A percentile compares a stretch with the other conserved stretches of the same genome.
These are phyloP conservation scores for Gobio occitaniae DNA, from an alignment of 2,797 vertebrate species.

Conservation along the genomic window DNA sequence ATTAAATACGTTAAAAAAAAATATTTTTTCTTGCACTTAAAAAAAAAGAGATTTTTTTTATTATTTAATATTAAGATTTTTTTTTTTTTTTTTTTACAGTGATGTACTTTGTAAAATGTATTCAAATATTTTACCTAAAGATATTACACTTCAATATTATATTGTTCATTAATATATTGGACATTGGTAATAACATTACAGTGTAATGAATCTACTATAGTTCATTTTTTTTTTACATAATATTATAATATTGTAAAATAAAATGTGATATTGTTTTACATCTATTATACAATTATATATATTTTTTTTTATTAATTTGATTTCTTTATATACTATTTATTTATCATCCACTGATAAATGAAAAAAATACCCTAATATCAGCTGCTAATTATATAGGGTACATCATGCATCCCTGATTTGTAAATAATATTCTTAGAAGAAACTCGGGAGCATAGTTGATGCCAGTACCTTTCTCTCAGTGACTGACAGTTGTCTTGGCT, in stretches of 20 bases:
- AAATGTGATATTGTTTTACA: not conserved
- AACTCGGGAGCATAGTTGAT: not conserved
- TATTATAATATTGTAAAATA: not conserved
- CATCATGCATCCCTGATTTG: not conserved
- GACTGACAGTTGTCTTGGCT: not conserved
- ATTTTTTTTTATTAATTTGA: not conserved
- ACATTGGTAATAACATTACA: not conserved
- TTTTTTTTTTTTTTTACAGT: not conserved
- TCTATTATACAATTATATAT: not conserved
- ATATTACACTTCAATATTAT: slow-evolving; percentile 9
- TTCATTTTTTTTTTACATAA: not conserved
- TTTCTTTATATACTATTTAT: not conserved
- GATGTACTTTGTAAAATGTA: not conserved
- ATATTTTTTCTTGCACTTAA: not conserved
- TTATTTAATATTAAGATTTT: not conserved
- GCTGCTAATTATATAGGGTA: not conserved
- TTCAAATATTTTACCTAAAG: not conserved
- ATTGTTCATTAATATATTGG: not conserved
- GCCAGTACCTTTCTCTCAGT: not conserved
- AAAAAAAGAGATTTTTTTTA: too few relatives aligned
- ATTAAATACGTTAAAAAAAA: not conserved
- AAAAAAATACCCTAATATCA: not conserved
- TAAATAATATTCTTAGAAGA: not conserved
- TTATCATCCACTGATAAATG: not conserved
- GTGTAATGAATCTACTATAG: not conserved